Evolutionary conservation across 2,113 vertebrate species (phyloP).

Genomic region (Cacatua alba): DNA sequence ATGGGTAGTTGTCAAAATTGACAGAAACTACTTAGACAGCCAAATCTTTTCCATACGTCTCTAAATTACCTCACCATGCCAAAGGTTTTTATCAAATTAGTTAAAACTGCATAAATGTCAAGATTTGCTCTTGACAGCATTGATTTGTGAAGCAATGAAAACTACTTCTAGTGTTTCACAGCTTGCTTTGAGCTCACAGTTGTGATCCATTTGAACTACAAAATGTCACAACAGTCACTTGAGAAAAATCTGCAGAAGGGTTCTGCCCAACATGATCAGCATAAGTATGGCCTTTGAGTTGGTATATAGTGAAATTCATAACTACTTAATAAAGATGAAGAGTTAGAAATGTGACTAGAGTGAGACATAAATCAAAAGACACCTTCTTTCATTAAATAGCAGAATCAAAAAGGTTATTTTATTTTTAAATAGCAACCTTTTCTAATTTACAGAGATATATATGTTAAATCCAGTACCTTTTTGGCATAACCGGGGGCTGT

Average conservation of each 20-base stretch:
- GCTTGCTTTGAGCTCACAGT: not conserved
- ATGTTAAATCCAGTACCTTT: not conserved
- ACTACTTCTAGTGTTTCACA: conserved; percentile 13
- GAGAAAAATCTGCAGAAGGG: not conserved
- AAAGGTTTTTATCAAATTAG: conserved; percentile 53
- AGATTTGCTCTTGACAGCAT: conserved; percentile 30
- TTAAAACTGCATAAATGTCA: conserved; percentile 38
- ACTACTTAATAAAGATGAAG: conserved; percentile 3
- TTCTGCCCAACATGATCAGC: not conserved
- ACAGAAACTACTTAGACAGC: conserved; percentile 1
- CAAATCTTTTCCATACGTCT: not conserved
- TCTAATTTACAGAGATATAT: not conserved
- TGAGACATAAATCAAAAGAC: not conserved
- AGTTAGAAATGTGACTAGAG: not conserved
- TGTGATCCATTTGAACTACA: not conserved
- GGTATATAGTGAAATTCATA: not conserved
- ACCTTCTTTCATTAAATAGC: not conserved
- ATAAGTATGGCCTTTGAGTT: not conserved
- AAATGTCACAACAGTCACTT: conserved; percentile 37
- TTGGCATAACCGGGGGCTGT: not conserved
- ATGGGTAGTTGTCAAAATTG: not conserved
- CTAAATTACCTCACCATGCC: not conserved
- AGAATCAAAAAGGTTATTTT: not conserved
- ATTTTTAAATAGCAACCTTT: not conserved
- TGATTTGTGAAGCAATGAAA: conserved; percentile 35